Evolutionary conservation across 2,888 invertebrate species (phyloP).

Genomic region (Trichopria drosophilae): DNA sequence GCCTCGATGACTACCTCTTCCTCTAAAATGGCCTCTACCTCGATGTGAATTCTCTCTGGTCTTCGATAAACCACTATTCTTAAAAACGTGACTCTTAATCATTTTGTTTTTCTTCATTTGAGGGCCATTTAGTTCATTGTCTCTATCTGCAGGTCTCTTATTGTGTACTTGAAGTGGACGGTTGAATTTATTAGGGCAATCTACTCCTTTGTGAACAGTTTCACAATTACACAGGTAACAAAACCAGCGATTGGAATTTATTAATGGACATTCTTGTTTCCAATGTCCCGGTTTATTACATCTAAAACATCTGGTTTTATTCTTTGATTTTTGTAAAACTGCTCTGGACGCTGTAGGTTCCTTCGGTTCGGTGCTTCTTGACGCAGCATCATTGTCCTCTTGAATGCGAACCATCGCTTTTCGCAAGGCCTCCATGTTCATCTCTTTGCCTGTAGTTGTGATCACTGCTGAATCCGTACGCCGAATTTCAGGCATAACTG

Average conservation of each 20-base stretch:
- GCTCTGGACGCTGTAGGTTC: slow-evolving; percentile 16
- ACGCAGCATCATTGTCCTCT: slow-evolving; percentile 24
- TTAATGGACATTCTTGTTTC: slow-evolving; percentile 17
- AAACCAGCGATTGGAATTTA: slow-evolving; percentile 5
- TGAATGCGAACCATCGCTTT: slow-evolving; percentile 22
- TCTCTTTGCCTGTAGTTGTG: slow-evolving; percentile 29
- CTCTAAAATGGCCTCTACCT: no score
- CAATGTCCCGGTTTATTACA: slow-evolving; percentile 26
- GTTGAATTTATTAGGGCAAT: slow-evolving; percentile 5
- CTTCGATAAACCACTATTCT: slow-evolving; percentile 2
- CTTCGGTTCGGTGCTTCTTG: slow-evolving; percentile 9
- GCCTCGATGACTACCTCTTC: slow-evolving; percentile 16
- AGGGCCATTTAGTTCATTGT: slow-evolving; percentile 10
- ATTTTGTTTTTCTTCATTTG: slow-evolving; percentile 14
- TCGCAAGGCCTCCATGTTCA: slow-evolving; percentile 28
- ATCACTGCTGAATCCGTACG: slow-evolving; percentile 27
- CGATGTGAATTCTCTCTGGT: slow-evolving; percentile 12
- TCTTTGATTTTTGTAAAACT: background rate
- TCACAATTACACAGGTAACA: slow-evolving; percentile 12
- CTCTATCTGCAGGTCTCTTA: slow-evolving; percentile 3
- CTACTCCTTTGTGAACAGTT: slow-evolving; percentile 19
- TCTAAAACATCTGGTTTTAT: slow-evolving; percentile 23
- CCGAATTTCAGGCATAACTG: slow-evolving; percentile 26
- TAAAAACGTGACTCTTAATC: slow-evolving; percentile 1
- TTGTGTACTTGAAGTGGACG: background rate